Base-by-base conservation (phyloP, 2,888 invertebrate genomes). In the Ophion slaviceki region DNA sequence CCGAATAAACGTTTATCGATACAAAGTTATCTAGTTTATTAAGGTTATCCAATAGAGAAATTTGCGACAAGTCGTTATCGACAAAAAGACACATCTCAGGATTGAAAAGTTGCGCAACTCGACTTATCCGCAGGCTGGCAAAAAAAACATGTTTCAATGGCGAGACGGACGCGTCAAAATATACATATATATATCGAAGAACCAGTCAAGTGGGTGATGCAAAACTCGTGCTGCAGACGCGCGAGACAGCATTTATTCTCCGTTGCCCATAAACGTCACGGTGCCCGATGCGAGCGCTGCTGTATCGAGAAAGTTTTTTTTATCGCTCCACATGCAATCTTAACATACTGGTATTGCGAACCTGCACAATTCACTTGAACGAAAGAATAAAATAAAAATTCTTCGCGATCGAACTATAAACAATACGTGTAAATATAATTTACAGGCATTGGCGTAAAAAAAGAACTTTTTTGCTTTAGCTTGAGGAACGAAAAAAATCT, bases 151-250 rank as follows among this genome's bases (percentile, higher is more conserved):
- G 53, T 53, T 53, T 53, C 53, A 53, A 14, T 14, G 17, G 17
- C 14, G 53, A 53, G 53, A 53, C 17, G 2, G 53, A 53, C 53
- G 53, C 5, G 53, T 53, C 17, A 5, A 53, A 53, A 14, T 59
- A 36, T 77, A 57, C 57, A 66, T 11, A 24, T 62, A 74, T n/a
- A 72, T 20, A 40, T 32, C 17, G 47, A 8, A 68, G 24, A 81
- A 61, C 20, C 36, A 40, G 68, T 75, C 61, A 81, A 81, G 75
- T 75, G 80, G 80, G 68, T 81, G 68, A 81, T 74, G 57, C 24
- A 24, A 45, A 67, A 53, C 62, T 57, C 20, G 59, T n/a, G 28
- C 24, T 8, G 57, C 57, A 57, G 32, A 10, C 57, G 72, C 59
- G 74, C 24, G 28, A 80, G 67, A 59, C 59, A 67, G 40, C 80